Conservation (phyloP, 2,888 invertebrate genomes). For the Polyommatus iphigenia region DNA sequence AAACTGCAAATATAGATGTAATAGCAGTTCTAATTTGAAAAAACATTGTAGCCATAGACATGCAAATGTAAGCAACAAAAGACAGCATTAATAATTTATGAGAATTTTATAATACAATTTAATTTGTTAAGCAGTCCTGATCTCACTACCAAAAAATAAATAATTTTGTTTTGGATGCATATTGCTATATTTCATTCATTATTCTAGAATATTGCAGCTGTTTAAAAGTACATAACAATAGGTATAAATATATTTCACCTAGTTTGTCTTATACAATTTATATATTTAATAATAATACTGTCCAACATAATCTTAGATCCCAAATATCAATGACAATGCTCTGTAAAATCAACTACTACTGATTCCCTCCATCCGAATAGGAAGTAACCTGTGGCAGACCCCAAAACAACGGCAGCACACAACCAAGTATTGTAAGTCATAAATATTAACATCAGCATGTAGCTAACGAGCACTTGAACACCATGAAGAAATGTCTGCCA, state of each 20-base stretch:
- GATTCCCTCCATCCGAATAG: conserved; percentile 97
- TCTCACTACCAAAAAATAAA: conserved; percentile 35
- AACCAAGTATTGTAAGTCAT: conserved; percentile 99
- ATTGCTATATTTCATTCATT: conserved; percentile 50
- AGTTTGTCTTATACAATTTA: conserved; percentile 65
- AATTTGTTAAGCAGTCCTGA: neutral
- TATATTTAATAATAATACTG: conserved; percentile 56
- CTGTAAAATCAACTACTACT: conserved; percentile 95
- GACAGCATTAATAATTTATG: neutral
- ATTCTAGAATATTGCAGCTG: conserved; percentile 58
- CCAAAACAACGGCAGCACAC: conserved; percentile 92
- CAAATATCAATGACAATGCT: conserved; percentile 91
- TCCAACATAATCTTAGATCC: conserved; percentile 36
- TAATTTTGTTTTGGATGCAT: conserved; percentile 38
- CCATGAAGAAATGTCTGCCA: conserved; percentile 94
- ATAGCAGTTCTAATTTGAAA: conserved; percentile 74
- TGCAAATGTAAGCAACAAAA: conserved; percentile 38
- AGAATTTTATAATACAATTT: neutral
- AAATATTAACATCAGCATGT: conserved; percentile 97
- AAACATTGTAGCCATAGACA: conserved; percentile 66
- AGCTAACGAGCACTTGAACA: conserved; percentile 93
- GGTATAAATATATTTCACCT: conserved; percentile 63
- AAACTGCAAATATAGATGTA: conserved; percentile 66
- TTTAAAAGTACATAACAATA: conserved; percentile 63
- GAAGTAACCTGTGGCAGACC: conserved; percentile 95